Percentiles rank a stretch among this genome's conserved stretches.
Evolutionary conservation across 2,888 invertebrate species (phyloP).

Genomic region (Mythimna pallens): DNA sequence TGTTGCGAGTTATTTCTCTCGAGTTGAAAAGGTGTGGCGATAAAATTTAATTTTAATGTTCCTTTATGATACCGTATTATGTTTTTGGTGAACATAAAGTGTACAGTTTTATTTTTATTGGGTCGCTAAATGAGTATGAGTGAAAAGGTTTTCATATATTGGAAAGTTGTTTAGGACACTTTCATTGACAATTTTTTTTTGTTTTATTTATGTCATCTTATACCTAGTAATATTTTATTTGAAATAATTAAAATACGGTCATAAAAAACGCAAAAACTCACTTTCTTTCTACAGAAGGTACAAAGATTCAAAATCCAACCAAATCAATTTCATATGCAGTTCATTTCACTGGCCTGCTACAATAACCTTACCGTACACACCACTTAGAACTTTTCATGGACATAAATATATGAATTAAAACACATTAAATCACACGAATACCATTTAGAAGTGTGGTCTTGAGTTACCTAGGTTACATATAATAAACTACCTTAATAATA

Average conservation of each 20-base stretch:
- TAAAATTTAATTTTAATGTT: slow-evolving; percentile 54
- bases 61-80: slow-evolving; percentile 37
- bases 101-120: slow-evolving; percentile 33
- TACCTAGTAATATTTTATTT: neutral
- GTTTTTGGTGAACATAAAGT: slow-evolving; percentile 42
- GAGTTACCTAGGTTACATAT: neutral
- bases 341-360: slow-evolving; percentile 36
- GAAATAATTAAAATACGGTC: neutral
- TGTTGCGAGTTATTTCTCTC: slow-evolving; percentile 51
- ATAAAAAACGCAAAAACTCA: neutral
- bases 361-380: slow-evolving; percentile 8
- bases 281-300: neutral
- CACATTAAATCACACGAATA: slow-evolving; percentile 27
- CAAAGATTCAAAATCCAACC: neutral
- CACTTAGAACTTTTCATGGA: slow-evolving; percentile 26
- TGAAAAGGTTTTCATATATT: slow-evolving; percentile 15
- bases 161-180: slow-evolving; percentile 25
- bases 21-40: slow-evolving; percentile 48
- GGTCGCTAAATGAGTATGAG: slow-evolving; percentile 14
- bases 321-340: slow-evolving; percentile 46
- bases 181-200: neutral
- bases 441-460: slow-evolving; percentile 10
- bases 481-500: slow-evolving; percentile 8
- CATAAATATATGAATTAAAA: slow-evolving; percentile 26
- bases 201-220: neutral